Evolutionary conservation across 2,797 vertebrate genomes (phyloP).

Genomic region (Apogon hyalosoma): DNA sequence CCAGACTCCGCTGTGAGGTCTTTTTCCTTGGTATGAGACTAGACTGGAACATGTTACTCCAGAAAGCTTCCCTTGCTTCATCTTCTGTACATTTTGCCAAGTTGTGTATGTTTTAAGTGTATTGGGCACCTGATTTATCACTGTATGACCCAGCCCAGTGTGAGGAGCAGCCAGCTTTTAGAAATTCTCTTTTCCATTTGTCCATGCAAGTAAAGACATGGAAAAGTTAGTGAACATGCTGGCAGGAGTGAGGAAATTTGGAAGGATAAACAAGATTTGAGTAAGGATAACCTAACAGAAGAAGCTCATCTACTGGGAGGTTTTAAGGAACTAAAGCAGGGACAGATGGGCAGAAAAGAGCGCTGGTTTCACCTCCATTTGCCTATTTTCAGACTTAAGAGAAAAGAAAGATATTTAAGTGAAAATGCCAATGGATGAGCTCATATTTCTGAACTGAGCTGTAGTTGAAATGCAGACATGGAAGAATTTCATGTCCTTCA

Average conservation of each 20-base stretch:
- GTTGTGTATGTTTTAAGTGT: slow-evolving; percentile 35
- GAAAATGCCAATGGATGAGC: background rate
- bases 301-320: slow-evolving; percentile 29
- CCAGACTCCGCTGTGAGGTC: slow-evolving; percentile 30
- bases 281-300: slow-evolving; percentile 21
- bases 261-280: slow-evolving; percentile 41
- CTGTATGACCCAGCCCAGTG: slow-evolving; percentile 30
- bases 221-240: slow-evolving; percentile 28
- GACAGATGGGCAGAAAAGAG: slow-evolving; percentile 23
- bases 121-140: slow-evolving; percentile 23
- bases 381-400: slow-evolving; percentile 23
- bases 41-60: slow-evolving; percentile 25
- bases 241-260: slow-evolving; percentile 34
- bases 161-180: slow-evolving; percentile 7
- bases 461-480: slow-evolving; percentile 10
- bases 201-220: slow-evolving; percentile 33
- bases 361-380: background rate
- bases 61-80: slow-evolving; percentile 9
- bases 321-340: slow-evolving; percentile 34
- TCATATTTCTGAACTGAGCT: slow-evolving; percentile 8
- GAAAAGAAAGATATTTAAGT: slow-evolving; percentile 7
- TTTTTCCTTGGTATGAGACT: slow-evolving; percentile 16
- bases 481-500: background rate
- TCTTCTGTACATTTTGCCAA: slow-evolving; percentile 32
- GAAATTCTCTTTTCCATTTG: slow-evolving; percentile 10